phyloP scores from a whole-genome alignment of 2,888 invertebrate species.

The Teleogryllus oceanicus region DNA sequence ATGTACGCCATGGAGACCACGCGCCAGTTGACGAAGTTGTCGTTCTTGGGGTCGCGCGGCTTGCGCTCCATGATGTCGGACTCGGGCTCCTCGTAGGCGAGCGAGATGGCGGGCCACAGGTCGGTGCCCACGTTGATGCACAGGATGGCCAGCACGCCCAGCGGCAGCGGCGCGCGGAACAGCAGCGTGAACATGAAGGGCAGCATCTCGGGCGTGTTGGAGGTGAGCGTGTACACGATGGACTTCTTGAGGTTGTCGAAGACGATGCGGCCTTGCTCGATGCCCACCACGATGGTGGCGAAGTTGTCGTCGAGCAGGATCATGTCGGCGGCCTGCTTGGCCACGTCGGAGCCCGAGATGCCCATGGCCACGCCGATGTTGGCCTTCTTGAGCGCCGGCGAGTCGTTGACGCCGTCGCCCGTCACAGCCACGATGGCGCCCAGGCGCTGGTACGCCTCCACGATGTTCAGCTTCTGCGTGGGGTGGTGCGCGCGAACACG shows the following conservation, averaged over 20 bases:
- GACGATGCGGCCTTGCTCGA: conserved; percentile 53
- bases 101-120: conserved; percentile 38
- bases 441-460: conserved; percentile 52
- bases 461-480: conserved; percentile 64
- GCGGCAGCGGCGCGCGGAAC: conserved; percentile 49
- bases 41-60: conserved; percentile 31
- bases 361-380: conserved; percentile 54
- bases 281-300: conserved; percentile 52
- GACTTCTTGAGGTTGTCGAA: conserved; percentile 56
- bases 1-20: conserved; percentile 32
- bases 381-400: conserved; percentile 54
- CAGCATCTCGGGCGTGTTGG: conserved; percentile 53
- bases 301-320: conserved; percentile 53
- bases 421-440: conserved; percentile 55
- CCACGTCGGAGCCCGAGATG: conserved; percentile 53
- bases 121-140: conserved; percentile 54
- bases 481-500: conserved; percentile 71
- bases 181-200: conserved; percentile 51
- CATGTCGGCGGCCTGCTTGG: conserved; percentile 53
- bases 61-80: conserved; percentile 35
- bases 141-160: conserved; percentile 53
- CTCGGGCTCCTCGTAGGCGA: conserved; percentile 38
- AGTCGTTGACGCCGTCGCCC: conserved; percentile 56
- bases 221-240: conserved; percentile 53
- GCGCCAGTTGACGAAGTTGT: conserved; percentile 31